phyloP scores from a whole-genome alignment of 2,113 vertebrate genomes.

The Electrona antarctica region DNA sequence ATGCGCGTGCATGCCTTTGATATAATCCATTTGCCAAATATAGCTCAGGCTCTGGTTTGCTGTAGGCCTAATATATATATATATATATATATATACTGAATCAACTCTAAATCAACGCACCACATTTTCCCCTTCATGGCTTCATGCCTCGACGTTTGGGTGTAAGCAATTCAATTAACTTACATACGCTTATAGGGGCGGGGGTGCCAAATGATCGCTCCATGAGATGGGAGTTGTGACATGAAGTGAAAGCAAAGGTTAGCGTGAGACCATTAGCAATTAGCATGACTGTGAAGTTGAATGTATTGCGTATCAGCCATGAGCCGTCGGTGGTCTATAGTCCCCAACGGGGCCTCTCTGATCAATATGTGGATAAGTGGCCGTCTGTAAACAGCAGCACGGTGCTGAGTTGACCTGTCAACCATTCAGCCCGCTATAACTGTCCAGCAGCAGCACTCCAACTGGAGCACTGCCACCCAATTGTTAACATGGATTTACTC shows the following conservation, averaged over 20 bases:
- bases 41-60: neutral
- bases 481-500: conserved; percentile 77
- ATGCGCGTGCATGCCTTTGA: neutral
- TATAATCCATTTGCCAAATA: conserved; percentile 4
- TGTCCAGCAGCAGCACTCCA: conserved; percentile 59
- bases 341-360: conserved; percentile 33
- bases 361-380: conserved; percentile 75
- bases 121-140: neutral
- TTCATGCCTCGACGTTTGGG: neutral
- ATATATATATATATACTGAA: neutral
- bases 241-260: neutral
- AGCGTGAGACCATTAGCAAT: neutral
- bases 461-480: conserved; percentile 65
- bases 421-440: conserved; percentile 47
- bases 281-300: neutral
- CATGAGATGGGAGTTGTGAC: neutral
- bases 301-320: neutral
- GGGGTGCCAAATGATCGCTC: neutral
- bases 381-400: conserved; percentile 49
- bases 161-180: neutral
- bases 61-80: neutral
- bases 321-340: conserved; percentile 41
- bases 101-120: neutral
- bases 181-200: neutral
- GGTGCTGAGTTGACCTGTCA: conserved; percentile 56